These are phyloP conservation scores for Ceyx melanurus DNA, from an alignment of 2,113 vertebrate species.

Conservation along the genomic window DNA sequence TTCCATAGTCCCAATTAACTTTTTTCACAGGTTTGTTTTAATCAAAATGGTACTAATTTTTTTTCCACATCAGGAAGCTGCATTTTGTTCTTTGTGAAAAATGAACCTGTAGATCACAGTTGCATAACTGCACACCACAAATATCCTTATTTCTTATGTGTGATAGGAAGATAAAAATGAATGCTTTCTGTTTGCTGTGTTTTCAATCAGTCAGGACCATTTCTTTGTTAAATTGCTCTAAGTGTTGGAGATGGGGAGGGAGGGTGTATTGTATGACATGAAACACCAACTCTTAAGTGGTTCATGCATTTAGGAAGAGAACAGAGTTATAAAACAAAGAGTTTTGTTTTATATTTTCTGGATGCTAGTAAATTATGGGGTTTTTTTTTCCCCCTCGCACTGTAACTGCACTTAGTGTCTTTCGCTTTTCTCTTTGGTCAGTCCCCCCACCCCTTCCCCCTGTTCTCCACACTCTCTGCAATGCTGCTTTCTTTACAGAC, in stretches of 20 bases:
- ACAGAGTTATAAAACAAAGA: not conserved
- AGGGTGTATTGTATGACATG: not conserved
- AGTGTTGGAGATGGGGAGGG: not conserved
- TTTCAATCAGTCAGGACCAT: not conserved
- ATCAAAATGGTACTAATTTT: not conserved
- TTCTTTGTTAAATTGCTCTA: not conserved
- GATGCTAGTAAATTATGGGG: not conserved
- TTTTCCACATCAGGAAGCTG: not conserved
- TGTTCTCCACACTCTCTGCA: slow-evolving; percentile 13
- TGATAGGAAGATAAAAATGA: not conserved
- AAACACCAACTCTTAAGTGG: not conserved
- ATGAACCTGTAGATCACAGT: not conserved
- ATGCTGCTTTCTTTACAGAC: slow-evolving; percentile 38
- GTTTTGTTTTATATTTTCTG: not conserved
- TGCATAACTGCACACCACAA: not conserved
- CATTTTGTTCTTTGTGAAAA: not conserved
- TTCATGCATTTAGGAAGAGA: not conserved
- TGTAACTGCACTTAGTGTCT: slow-evolving; percentile 3
- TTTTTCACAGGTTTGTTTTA: not conserved
- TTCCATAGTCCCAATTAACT: not conserved
- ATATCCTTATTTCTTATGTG: not conserved
- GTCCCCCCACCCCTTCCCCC: not conserved
- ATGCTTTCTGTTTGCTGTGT: not conserved
- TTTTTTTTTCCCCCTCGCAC: not conserved
- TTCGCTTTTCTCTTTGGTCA: slow-evolving; percentile 26